These are phyloP conservation scores for Metopolophium dirhodum DNA, from an alignment of 1,140 invertebrate genomes.

Conservation along the genomic window DNA sequence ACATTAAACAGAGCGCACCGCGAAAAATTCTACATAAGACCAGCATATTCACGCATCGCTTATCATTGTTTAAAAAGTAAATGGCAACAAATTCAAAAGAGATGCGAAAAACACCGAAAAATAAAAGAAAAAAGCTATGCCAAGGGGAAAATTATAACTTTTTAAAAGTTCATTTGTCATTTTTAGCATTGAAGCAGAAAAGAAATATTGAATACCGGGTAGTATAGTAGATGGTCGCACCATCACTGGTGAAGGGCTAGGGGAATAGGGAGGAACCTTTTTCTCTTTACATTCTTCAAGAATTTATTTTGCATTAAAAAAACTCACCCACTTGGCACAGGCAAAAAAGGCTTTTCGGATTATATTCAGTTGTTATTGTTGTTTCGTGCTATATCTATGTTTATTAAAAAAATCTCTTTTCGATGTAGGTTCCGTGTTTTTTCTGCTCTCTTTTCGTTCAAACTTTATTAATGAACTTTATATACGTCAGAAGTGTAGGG, in stretches of 20 bases:
- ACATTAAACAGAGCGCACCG: background rate
- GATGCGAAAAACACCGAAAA: background rate
- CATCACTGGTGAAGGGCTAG: background rate
- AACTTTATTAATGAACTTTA: slow-evolving; percentile 56
- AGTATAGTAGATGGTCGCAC: background rate
- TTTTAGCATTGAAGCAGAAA: slow-evolving; percentile 52
- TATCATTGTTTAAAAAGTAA: slow-evolving; percentile 29
- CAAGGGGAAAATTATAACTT: slow-evolving; percentile 52
- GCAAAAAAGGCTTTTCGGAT: slow-evolving; percentile 51
- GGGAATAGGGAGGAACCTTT: slow-evolving; percentile 6
- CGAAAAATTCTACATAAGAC: background rate
- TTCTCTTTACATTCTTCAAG: slow-evolving; percentile 11
- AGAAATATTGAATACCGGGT: slow-evolving; percentile 55
- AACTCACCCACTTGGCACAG: slow-evolving; percentile 40
- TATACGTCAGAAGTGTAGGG: slow-evolving; percentile 32
- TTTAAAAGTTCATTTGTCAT: slow-evolving; percentile 57
- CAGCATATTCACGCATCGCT: slow-evolving; percentile 1
- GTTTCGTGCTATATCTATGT: slow-evolving; percentile 34
- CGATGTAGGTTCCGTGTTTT: slow-evolving; percentile 43
- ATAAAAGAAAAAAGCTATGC: slow-evolving; percentile 9
- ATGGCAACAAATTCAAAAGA: slow-evolving; percentile 38
- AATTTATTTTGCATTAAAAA: slow-evolving; percentile 56
- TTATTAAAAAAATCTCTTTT: slow-evolving; percentile 56
- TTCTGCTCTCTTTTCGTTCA: background rate
- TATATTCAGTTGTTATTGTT: slow-evolving; percentile 50